Evolutionary conservation across 1,140 invertebrate species (phyloP).

Genomic region (Tetranychus urticae): DNA sequence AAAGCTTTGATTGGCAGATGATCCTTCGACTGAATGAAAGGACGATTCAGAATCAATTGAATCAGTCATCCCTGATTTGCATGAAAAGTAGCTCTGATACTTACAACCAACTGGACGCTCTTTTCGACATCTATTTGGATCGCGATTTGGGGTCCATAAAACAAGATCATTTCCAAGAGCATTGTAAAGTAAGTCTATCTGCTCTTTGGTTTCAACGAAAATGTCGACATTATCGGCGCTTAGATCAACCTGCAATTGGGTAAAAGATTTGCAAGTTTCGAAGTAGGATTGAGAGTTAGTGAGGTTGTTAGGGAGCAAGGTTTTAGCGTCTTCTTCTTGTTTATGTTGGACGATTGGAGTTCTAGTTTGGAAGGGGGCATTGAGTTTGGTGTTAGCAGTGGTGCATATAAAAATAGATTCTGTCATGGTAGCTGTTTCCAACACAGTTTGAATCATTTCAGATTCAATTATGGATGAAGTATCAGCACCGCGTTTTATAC

Average conservation of each 20-base stretch:
- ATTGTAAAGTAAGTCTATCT: slow-evolving; percentile 12
- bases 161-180: slow-evolving; percentile 11
- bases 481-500: not conserved
- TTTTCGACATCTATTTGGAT: not conserved
- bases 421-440: slow-evolving; percentile 2
- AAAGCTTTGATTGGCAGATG: not conserved
- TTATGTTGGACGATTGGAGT: slow-evolving; percentile 4
- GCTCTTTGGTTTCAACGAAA: slow-evolving; percentile 5
- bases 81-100: not conserved
- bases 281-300: slow-evolving; percentile 3
- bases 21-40: slow-evolving; percentile 4
- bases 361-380: slow-evolving; percentile 7
- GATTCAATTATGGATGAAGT: not conserved
- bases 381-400: not conserved
- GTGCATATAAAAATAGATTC: slow-evolving; percentile 9
- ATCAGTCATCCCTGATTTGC: slow-evolving; percentile 1
- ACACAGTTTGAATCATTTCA: not conserved
- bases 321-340: slow-evolving; percentile 4
- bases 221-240: slow-evolving; percentile 5
- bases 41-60: slow-evolving; percentile 6
- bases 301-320: slow-evolving; percentile 10
- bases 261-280: not conserved
- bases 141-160: slow-evolving; percentile 6
- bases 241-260: slow-evolving; percentile 6
- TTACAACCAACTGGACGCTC: not conserved